Conservation (phyloP, 2,888 invertebrate species). For the Seira sanloemensis region DNA sequence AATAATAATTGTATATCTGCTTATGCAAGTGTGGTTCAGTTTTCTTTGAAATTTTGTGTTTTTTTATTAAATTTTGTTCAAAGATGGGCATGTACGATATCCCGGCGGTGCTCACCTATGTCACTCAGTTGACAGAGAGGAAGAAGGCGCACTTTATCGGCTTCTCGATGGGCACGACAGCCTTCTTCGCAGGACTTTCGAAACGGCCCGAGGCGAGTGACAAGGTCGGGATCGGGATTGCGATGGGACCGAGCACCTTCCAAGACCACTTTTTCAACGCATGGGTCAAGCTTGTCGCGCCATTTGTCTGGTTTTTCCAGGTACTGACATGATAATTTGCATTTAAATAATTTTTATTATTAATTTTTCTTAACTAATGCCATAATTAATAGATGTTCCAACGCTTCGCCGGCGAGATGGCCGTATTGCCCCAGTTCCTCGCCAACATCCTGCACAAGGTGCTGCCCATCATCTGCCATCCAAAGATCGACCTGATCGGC, state of each 20-base stretch:
- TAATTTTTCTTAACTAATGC: neutral
- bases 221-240: constrained; percentile 53
- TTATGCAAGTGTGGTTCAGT: too few relatives aligned
- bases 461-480: constrained; percentile 45
- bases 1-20: too few relatives aligned
- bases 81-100: constrained; percentile 51
- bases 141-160: constrained; percentile 51
- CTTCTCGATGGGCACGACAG: constrained; percentile 45
- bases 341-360: neutral
- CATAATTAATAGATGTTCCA: constrained; percentile 32
- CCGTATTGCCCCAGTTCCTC: constrained; percentile 20
- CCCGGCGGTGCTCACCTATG: constrained; percentile 52
- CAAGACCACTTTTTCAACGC: constrained; percentile 45
- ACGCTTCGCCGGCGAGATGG: constrained; percentile 19
- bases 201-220: constrained; percentile 35
- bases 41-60: too few relatives aligned
- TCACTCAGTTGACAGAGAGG: constrained; percentile 11
- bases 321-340: neutral
- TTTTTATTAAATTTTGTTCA: too few relatives aligned
- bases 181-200: constrained; percentile 42
- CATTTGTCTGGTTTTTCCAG: constrained; percentile 20
- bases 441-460: constrained; percentile 28
- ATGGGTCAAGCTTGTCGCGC: constrained; percentile 22
- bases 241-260: constrained; percentile 46
- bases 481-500: constrained; percentile 51